These are phyloP conservation scores for Berghia stephanieae DNA, from an alignment of 1,140 invertebrate species.

Conservation along the genomic window DNA sequence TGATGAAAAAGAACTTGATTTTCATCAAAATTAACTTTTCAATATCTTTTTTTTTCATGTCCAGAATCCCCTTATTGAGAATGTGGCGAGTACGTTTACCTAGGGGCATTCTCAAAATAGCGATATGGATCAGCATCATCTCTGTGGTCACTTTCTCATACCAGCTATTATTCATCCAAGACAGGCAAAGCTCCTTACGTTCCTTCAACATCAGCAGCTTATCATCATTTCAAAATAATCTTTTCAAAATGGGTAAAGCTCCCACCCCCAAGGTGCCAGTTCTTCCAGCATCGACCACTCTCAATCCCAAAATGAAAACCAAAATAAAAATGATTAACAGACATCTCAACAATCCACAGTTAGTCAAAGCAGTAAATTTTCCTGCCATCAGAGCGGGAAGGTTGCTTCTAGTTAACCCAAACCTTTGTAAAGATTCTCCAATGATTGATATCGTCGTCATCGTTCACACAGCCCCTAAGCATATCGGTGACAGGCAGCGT, in stretches of 20 bases:
- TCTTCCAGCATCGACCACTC: neutral
- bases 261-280: neutral
- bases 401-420: neutral
- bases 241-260: too few relatives aligned
- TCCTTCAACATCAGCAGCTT: neutral
- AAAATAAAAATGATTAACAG: neutral
- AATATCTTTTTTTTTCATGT: neutral
- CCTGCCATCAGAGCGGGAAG: neutral
- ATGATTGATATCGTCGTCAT: neutral
- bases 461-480: constrained; percentile 9
- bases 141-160: neutral
- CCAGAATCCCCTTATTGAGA: neutral
- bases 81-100: too few relatives aligned
- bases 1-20: neutral
- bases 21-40: neutral
- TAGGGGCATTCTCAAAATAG: neutral
- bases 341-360: neutral
- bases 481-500: constrained; percentile 33
- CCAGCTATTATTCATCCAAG: neutral
- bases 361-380: neutral
- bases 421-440: neutral
- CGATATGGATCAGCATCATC: neutral
- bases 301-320: neutral
- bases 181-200: neutral
- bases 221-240: too few relatives aligned